Evolutionary conservation across 1,140 invertebrate species (phyloP), one percentile per base, ranked within the genome.

Genomic region (Drosophila santomea): DNA sequence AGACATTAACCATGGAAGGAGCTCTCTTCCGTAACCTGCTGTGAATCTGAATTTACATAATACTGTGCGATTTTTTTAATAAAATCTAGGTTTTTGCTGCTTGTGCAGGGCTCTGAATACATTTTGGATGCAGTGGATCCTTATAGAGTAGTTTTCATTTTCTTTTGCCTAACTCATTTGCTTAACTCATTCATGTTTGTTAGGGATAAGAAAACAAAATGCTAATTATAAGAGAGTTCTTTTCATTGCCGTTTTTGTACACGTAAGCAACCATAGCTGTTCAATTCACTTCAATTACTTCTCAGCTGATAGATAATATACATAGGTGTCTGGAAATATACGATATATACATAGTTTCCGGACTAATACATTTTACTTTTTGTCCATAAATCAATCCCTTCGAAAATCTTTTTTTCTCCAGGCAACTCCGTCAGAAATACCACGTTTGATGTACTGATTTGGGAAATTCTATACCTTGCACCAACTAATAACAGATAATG

Each of bases 1-100:
- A 73, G 69, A 51, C 67, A 73, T 73, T 73, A 73, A 73, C 69
- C 67, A 73, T 73, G 69, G 38, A 38, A 25, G 28, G 50, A 55
- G 54, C 38, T 73, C 60, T 59, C 45, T 41, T 38, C 15, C 36
- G 25, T n/a, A 25, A 32, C 25, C 17, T 48, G 50, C 67, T 48
- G 35, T 12, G 63, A 25, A 39, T 69, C 48, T n/a, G 35, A 47
- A 63, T 35, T 44, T 44, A 8, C 36, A 39, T n/a, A 38, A 45
- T 15, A 14, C 17, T 35, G 23, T 52, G 11, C 12, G 15, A 20
- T 8, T 15, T 35, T 32, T 4, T 57, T 32, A 44, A 57, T 44
- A 44, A 44, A 44, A 57, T 35, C 28, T 12, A 51, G 47, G 11
- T 48, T 12, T 14, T 25, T 7, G 4, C 38, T 39, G 12, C 25